Evolutionary conservation across 2,113 vertebrate species (phyloP), one percentile per base, ranked within the genome.

Genomic region (Collichthys lucidus): DNA sequence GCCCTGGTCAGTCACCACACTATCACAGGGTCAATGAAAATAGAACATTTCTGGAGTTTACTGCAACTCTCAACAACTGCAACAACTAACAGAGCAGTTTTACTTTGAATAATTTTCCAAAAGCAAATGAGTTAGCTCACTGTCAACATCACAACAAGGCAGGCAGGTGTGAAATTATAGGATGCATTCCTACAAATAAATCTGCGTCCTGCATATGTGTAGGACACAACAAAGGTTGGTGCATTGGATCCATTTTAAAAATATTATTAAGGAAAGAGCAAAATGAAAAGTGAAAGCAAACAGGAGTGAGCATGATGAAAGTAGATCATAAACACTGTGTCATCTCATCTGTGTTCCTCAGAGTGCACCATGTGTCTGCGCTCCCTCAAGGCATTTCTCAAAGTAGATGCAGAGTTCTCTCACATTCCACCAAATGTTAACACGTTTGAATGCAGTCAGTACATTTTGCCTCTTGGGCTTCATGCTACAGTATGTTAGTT

Each of bases 131-230:
- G 57, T 26, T 52, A 61, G 52, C 44, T 19, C n/a, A 77, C 20
- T 73, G 71, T 84, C 50, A 59, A 50, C 65, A 40, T 42, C 60
- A 29, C 29, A 65, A 42, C 55, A 52, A 77, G 40, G 49, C 74
- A 81, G 72, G 42, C 68, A 69, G 64, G 69, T 82, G 84, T 64
- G 49, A 82, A 81, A 85, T 67, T 53, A 73, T 49, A 31, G 61
- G 61, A 77, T 56, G 46, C 53, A 76, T 40, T 63, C 63, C 50
- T 72, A 14, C 61, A 80, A 65, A 73, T 80, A 24, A 77, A 81
- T 66, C 66, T 66, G 50, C 56, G 42, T 56, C n/a, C 66, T 60
- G 26, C 24, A 57, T 15, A 31, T 1, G 11, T 31, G 11, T 35
- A 7, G 14, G 17, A 74, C 6, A 42, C 24, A 56, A 59, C 22